Base-by-base conservation (phyloP, 1,140 invertebrate species). In the Chrysomallon squamiferum region DNA sequence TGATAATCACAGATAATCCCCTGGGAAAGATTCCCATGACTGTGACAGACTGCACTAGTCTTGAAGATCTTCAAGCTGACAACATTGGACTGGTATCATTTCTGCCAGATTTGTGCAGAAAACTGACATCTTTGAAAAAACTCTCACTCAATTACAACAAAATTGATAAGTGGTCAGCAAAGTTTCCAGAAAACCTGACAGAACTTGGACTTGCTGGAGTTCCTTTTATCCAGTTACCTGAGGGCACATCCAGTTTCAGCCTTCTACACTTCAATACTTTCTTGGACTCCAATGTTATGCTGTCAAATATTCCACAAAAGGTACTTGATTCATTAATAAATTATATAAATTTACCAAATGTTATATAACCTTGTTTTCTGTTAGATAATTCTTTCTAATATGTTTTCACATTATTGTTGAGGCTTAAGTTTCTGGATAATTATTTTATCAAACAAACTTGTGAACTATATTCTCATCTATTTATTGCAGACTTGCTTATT, bases 1-100 rank as follows among this genome's bases (percentile, higher is more conserved):
- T 78, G 25, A 65, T 74, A 13, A 72, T 81, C 25, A 72, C 73
- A 20, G 52, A 69, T 58, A 81, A 79, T 61, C 73, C 76, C n/a
- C 65, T 79, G 6, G 59, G 69, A 11, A 59, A 59, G 20, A 43
- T 81, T 29, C 79, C 79, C 27, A 41, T 27, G 22, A 50, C 60
- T 11, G 56, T 81, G 0, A 66, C 56, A 11, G 54, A 57, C 3
- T 56, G 78, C 13, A 38, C 4, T 0, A 69, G 59, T 29, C 56
- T 80, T 3, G 50, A 73, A 45, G 66, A 69, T 25, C 56, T 80
- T 25, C n/a, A 63, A 35, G 75, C 77, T 3, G 71, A 74, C 58
- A 80, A 80, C 56, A 71, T 78, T 20, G 78, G 78, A 2, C 60
- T 64, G 45, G 61, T 77, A 0, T 57, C 54, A 3, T 49, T 58